These are phyloP conservation scores for Simalia tracyae DNA, from an alignment of 2,797 vertebrate species.

Conservation along the genomic window DNA sequence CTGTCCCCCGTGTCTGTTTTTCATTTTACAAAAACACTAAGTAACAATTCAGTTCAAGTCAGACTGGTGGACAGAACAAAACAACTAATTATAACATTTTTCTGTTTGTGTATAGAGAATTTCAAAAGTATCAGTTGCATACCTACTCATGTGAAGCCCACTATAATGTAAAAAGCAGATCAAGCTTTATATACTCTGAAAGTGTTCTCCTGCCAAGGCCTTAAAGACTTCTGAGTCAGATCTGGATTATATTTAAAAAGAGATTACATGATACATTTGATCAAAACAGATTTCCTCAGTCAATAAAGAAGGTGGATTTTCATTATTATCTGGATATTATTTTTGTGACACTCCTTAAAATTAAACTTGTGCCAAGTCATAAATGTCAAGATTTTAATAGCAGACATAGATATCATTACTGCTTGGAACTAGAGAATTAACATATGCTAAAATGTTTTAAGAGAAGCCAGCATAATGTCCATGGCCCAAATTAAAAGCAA, in stretches of 20 bases:
- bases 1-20: neutral
- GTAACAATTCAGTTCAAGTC: neutral
- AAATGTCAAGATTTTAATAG: constrained; percentile 24
- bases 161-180: neutral
- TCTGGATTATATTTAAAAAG: neutral
- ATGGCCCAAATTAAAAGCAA: neutral
- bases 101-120: neutral
- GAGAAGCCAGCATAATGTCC: neutral
- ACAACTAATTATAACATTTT: neutral
- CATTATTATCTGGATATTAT: neutral
- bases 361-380: constrained; percentile 1
- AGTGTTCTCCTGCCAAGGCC: too few species aligned
- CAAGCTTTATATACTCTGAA: neutral
- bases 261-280: neutral
- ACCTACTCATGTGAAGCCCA: neutral
- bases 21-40: neutral
- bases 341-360: neutral
- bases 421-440: constrained; percentile 11
- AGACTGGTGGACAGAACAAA: neutral
- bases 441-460: neutral
- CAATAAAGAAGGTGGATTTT: neutral
- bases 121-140: neutral
- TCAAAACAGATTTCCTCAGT: neutral
- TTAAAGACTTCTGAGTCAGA: neutral
- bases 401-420: constrained; percentile 3